Evolutionary conservation across 1,140 invertebrate genomes (phyloP), one percentile per base, ranked within the genome.

Genomic region (Tyrophagus putrescentiae): DNA sequence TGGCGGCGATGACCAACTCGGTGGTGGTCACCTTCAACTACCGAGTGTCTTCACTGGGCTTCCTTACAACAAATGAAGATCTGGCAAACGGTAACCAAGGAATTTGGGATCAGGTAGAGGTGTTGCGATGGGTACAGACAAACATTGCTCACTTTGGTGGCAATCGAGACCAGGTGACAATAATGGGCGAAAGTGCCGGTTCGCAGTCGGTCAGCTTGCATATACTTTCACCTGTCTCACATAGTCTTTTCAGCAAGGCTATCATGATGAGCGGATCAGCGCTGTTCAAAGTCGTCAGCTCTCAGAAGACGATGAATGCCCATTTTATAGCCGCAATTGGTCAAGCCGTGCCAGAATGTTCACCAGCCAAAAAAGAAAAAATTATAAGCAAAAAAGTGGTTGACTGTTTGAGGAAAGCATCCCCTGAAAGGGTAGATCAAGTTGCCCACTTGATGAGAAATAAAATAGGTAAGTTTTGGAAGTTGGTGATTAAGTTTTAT

Each of bases 1-100:
- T 91, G 77, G 82, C 85, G 21, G 82, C 82, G 9, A 80, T 80
- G 21, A 83, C 82, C 71, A 74, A 76, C 54, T 67, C 78, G 23
- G 71, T 78, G 18, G 72, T 78, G 0, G 72, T 79, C 29, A 76
- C 74, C 3, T 68, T 77, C 11, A 79, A 79, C 65, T 79, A 78
- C 65, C 68, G 77, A 29, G 7, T 63, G n/a, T 45, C 33, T 16
- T 1, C 23, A 21, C 56, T 63, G 11, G 57, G 62, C 25, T 60
- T 63, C 45, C 29, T 63, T 1, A 57, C 48, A 53, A n/a, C 42
- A 7, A 61, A 45, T 11, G 53, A 11, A 11, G 48, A 13, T 1
- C 13, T 13, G 21, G 13, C 13, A 27, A 13, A 13, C n/a, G 52
- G 52, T 33, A 54, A 57, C 31, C 5, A 28, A 7, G 56, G 13